Evolutionary conservation across 1,140 invertebrate species (phyloP), one percentile per base, ranked within the genome.

Genomic region (Maniola jurtina): DNA sequence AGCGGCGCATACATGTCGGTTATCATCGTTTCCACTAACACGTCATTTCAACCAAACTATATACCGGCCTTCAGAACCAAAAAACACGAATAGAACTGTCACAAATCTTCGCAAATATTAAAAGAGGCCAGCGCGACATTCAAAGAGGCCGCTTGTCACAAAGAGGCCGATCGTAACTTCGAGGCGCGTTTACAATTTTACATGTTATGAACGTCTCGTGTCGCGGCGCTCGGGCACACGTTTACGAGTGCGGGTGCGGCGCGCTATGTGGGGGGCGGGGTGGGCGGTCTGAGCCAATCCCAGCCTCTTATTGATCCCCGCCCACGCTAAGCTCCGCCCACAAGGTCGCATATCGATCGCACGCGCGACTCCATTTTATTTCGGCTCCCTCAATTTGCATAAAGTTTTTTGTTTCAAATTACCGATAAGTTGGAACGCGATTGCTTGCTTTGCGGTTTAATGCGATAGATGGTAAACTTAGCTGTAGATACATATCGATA

Each of bases 311-410:
- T 77, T 73, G 52, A 54, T 71, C 70, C 76, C 82, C 80, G 84
- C 84, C 85, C 79, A 79, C 80, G 66, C 71, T 55, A 63, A 54
- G 76, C 74, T 76, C 81, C 83, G 84, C 84, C 83, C 80, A 77
- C 83, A 83, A 86, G 81, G 82, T 83, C 81, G 81, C 72, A 75
- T 84, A 85, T 87, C 82, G 84, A 88, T 88, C 86, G 84, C 80
- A 84, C 80, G 83, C 81, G 82, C 82, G 84, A 86, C 86, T 88
- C 86, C 88, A 90, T 90, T 90, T 90, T 90, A 90, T 88, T 89
- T 87, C 79, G 83, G 80, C 78, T 81, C 66, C 76, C 73, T 74
- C 73, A 81, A 90, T 90, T 90, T 88, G 85, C 85, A 88, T 88
- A 85, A 86, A 86, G 78, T 87, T 86, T 83, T 86, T 84, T 68